Evolutionary conservation across 2,888 invertebrate genomes (phyloP).

Genomic region (Lasioglossum calceatum): DNA sequence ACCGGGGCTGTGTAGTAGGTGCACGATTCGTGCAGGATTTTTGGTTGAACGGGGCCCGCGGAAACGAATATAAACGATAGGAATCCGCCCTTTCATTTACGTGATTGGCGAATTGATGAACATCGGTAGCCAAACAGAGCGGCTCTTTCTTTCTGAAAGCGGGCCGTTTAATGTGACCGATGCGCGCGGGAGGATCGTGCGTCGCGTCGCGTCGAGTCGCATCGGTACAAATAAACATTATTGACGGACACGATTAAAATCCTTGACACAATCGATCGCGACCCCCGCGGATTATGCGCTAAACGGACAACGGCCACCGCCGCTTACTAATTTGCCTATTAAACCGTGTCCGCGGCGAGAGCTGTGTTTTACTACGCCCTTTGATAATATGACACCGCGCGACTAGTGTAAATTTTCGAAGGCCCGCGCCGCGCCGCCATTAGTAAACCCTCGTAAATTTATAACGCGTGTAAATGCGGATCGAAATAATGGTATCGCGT

Average conservation of each 20-base stretch:
- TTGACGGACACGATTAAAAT: constrained; percentile 25
- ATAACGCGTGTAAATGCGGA: constrained; percentile 42
- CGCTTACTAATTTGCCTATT: constrained; percentile 45
- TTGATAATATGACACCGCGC: constrained; percentile 35
- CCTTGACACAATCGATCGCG: constrained; percentile 31
- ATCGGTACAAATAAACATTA: constrained; percentile 33
- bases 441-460: constrained; percentile 50
- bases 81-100: not conserved
- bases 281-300: constrained; percentile 21
- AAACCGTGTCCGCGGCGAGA: constrained; percentile 21
- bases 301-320: constrained; percentile 11
- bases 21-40: not conserved
- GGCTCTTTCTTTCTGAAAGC: not conserved
- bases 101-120: not conserved
- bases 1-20: too few relatives aligned
- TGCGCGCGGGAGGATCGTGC: not conserved
- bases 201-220: not conserved
- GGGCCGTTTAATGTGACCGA: constrained; percentile 4
- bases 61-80: not conserved
- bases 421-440: constrained; percentile 21
- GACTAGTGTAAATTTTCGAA: constrained; percentile 46
- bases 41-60: not conserved
- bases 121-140: constrained; percentile 1
- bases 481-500: constrained; percentile 55
- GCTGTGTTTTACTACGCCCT: constrained; percentile 39